Evolutionary conservation across 2,888 invertebrate species (phyloP).

Genomic region (Miltochrista miniata): DNA sequence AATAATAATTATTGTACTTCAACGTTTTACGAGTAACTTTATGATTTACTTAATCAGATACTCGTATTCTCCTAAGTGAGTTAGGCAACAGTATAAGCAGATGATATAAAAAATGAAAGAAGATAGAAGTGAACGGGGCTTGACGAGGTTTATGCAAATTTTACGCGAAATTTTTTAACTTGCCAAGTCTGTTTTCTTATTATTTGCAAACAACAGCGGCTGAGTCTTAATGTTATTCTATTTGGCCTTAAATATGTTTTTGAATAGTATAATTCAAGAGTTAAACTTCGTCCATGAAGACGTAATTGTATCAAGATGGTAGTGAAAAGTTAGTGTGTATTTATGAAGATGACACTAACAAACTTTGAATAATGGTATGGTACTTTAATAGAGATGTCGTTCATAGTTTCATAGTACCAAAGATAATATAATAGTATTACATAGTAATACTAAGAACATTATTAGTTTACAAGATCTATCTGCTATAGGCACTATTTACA

Average conservation of each 20-base stretch:
- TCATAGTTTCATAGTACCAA: too few relatives aligned
- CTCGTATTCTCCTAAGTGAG: slow-evolving; percentile 54
- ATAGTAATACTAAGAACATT: too few relatives aligned
- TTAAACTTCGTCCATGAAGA: slow-evolving; percentile 47
- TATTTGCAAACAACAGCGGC: slow-evolving; percentile 72
- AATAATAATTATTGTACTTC: slow-evolving; percentile 26
- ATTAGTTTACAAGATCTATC: too few relatives aligned
- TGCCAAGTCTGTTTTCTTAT: slow-evolving; percentile 71
- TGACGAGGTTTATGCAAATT: slow-evolving; percentile 78
- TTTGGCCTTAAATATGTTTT: slow-evolving; percentile 46
- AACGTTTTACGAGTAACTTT: slow-evolving; percentile 29
- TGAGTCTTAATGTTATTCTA: slow-evolving; percentile 58
- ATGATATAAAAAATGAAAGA: slow-evolving; percentile 67
- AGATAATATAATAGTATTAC: too few relatives aligned
- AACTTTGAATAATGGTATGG: too few relatives aligned
- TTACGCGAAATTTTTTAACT: slow-evolving; percentile 73
- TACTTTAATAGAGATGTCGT: too few relatives aligned
- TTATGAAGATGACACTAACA: slow-evolving; percentile 31
- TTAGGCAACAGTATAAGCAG: slow-evolving; percentile 55
- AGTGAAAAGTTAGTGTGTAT: slow-evolving; percentile 32
- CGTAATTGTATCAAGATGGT: slow-evolving; percentile 42
- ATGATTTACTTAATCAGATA: slow-evolving; percentile 43
- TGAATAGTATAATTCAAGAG: slow-evolving; percentile 46
- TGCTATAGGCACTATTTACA: too few relatives aligned
- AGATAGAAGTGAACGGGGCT: slow-evolving; percentile 62